Conservation (phyloP, 1,140 invertebrate species). For the Leptinotarsa lineolata region DNA sequence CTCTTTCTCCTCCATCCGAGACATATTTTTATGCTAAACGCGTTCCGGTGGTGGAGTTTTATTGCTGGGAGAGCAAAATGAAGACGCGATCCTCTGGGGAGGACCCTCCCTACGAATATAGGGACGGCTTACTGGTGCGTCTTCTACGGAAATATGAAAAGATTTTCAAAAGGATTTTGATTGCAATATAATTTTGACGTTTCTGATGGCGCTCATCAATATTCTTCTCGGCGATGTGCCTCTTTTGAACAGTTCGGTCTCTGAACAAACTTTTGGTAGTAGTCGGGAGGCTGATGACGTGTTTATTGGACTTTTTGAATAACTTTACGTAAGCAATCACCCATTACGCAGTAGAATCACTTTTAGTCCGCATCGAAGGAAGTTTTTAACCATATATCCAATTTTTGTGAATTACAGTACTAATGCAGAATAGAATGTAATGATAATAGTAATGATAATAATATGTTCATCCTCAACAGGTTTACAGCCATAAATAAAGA, state of each 20-base stretch:
- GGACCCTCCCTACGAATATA: slow-evolving; percentile 37
- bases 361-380: too few species aligned
- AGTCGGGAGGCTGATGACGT: too few species aligned
- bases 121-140: slow-evolving; percentile 37
- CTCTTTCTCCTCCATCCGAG: slow-evolving; percentile 43
- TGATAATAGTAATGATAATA: too few species aligned
- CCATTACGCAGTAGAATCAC: too few species aligned
- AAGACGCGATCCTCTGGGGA: slow-evolving; percentile 44
- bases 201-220: slow-evolving; percentile 49
- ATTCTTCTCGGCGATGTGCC: slow-evolving; percentile 39
- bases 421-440: too few species aligned
- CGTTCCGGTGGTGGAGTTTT: slow-evolving; percentile 54
- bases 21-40: slow-evolving; percentile 56
- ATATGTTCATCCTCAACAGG: too few species aligned
- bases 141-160: slow-evolving; percentile 46
- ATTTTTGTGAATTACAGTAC: too few species aligned
- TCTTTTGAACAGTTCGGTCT: slow-evolving; percentile 23
- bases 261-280: not conserved
- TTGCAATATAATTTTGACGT: slow-evolving; percentile 52
- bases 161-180: slow-evolving; percentile 51
- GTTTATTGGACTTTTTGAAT: too few species aligned
- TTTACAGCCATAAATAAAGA: too few species aligned
- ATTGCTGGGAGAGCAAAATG: slow-evolving; percentile 51
- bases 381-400: too few species aligned
- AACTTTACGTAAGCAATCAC: too few species aligned